phyloP scores from a whole-genome alignment of 2,888 invertebrate genomes.

The Chrysomela aeneicollis region DNA sequence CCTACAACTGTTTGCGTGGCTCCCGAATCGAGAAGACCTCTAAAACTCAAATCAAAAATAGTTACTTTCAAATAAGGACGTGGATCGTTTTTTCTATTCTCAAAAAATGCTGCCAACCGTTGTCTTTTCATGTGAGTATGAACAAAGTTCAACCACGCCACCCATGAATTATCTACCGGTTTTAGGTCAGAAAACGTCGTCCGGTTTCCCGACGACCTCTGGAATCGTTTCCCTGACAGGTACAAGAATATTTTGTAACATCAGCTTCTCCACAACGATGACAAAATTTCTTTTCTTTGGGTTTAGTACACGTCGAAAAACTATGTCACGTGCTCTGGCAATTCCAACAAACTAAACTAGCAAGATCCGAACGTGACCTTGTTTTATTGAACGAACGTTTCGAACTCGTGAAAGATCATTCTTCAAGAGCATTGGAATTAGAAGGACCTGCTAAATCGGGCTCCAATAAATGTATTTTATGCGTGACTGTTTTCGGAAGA shows the following conservation, averaged over 20 bases:
- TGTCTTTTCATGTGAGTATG: conserved; percentile 1
- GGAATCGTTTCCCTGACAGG: background rate
- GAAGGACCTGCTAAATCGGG: background rate
- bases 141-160: conserved; percentile 22
- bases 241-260: conserved; percentile 4
- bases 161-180: conserved; percentile 21
- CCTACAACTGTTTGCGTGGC: conserved; percentile 20
- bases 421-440: background rate
- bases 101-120: conserved; percentile 12
- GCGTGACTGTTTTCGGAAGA: background rate
- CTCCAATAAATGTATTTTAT: conserved; percentile 4
- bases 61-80: conserved; percentile 23
- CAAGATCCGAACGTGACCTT: background rate
- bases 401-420: background rate
- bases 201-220: conserved; percentile 10
- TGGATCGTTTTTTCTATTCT: conserved; percentile 14
- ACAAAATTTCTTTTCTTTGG: background rate
- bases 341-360: background rate
- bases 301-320: background rate
- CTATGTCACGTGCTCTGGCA: conserved; percentile 1
- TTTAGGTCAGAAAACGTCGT: conserved; percentile 8
- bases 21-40: conserved; percentile 23
- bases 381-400: too few relatives aligned
- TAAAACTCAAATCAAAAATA: conserved; percentile 20
- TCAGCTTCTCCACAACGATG: background rate